These are phyloP conservation scores for Andrena fulva DNA, from an alignment of 2,888 invertebrate genomes.

Conservation along the genomic window DNA sequence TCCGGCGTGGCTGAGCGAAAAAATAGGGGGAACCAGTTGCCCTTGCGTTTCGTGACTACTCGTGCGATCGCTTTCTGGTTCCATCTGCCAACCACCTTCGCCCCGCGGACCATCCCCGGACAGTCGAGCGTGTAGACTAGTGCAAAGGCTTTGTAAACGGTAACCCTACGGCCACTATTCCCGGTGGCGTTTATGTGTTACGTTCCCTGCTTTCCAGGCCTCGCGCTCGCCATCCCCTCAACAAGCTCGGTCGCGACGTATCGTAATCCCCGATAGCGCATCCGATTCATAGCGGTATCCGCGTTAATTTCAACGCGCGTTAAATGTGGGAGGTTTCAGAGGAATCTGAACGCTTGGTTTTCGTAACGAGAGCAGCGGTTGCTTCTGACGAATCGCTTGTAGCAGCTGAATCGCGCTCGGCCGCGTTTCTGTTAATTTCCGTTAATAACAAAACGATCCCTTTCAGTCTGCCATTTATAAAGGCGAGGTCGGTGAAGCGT, in stretches of 20 bases:
- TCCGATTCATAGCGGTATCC: slow-evolving; percentile 16
- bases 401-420: slow-evolving; percentile 8
- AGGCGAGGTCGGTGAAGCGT: not conserved
- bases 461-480: slow-evolving; percentile 3
- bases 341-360: slow-evolving; percentile 31
- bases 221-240: slow-evolving; percentile 9
- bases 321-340: slow-evolving; percentile 18
- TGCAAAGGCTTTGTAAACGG: not conserved
- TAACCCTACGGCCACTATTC: slow-evolving; percentile 24
- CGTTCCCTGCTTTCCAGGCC: slow-evolving; percentile 26
- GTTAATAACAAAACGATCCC: slow-evolving; percentile 19
- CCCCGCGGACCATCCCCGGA: slow-evolving; percentile 22
- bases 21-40: slow-evolving; percentile 31
- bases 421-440: slow-evolving; percentile 5
- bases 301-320: slow-evolving; percentile 31
- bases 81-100: not conserved
- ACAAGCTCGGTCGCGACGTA: slow-evolving; percentile 22
- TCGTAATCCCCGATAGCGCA: not conserved
- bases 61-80: slow-evolving; percentile 18
- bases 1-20: slow-evolving; percentile 7
- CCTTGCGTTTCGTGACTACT: slow-evolving; percentile 40
- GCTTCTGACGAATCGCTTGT: slow-evolving; percentile 13
- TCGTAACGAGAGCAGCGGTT: not conserved
- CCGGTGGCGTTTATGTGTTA: slow-evolving; percentile 13
- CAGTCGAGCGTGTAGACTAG: not conserved